Evolutionary conservation across 2,888 invertebrate species (phyloP).

Genomic region (Dryobota labecula): DNA sequence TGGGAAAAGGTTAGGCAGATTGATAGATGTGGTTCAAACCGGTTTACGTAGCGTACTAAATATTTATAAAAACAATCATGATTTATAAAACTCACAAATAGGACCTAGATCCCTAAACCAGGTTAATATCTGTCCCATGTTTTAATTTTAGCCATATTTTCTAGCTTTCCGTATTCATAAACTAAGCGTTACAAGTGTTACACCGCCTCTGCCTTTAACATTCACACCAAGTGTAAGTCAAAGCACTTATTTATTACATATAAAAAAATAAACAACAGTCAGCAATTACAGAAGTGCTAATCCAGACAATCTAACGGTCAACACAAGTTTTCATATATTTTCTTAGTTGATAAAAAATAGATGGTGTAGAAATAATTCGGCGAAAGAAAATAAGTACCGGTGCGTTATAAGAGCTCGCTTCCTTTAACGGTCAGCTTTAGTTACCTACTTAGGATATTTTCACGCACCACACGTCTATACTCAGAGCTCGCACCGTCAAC

Average conservation of each 20-base stretch:
- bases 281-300: neutral
- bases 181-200: neutral
- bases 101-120: neutral
- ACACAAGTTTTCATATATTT: slow-evolving; percentile 13
- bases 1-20: neutral
- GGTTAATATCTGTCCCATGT: neutral
- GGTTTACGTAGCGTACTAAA: neutral
- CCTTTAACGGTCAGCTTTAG: slow-evolving; percentile 44
- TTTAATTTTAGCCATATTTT: neutral
- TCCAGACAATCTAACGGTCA: slow-evolving; percentile 10
- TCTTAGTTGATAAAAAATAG: slow-evolving; percentile 1
- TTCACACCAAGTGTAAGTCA: slow-evolving; percentile 6
- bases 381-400: slow-evolving; percentile 31
- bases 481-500: slow-evolving; percentile 8
- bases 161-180: neutral
- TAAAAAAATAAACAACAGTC: slow-evolving; percentile 21
- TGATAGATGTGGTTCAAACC: neutral
- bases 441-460: slow-evolving; percentile 32
- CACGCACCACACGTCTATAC: slow-evolving; percentile 11
- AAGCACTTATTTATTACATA: neutral
- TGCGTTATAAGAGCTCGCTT: slow-evolving; percentile 4
- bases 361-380: slow-evolving; percentile 10
- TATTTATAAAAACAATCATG: neutral
- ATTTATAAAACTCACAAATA: neutral
- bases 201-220: neutral